Evolutionary conservation across 2,888 invertebrate species (phyloP).

Genomic region (Cerastis leucographa): DNA sequence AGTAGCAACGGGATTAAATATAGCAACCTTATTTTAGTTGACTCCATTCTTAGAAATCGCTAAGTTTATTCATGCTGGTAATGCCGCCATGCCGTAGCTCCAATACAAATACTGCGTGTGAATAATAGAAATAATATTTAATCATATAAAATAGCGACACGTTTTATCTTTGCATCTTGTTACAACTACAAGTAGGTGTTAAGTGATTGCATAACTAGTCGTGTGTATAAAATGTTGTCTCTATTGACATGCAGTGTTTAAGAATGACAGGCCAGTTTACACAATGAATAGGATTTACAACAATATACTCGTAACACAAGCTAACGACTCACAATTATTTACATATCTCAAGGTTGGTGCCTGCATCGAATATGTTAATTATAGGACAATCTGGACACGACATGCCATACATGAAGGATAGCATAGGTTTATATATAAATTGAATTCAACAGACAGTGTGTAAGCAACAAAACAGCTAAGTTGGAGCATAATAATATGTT

Average conservation of each 20-base stretch:
- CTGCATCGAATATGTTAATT: slow-evolving; percentile 32
- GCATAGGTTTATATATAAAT: slow-evolving; percentile 1
- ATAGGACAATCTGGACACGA: slow-evolving; percentile 29
- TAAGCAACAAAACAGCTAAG: slow-evolving; percentile 2
- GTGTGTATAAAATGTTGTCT: slow-evolving; percentile 50
- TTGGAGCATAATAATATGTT: slow-evolving; percentile 11
- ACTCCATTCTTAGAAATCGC: slow-evolving; percentile 49
- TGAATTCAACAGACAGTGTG: background rate
- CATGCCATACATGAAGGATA: slow-evolving; percentile 21
- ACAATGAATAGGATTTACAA: slow-evolving; percentile 29
- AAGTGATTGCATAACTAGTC: slow-evolving; percentile 53
- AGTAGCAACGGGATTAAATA: slow-evolving; percentile 53
- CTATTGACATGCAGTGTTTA: slow-evolving; percentile 48
- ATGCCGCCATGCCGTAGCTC: slow-evolving; percentile 8
- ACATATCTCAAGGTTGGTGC: slow-evolving; percentile 51
- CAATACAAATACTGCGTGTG: slow-evolving; percentile 14
- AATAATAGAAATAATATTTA: no score
- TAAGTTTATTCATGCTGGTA: slow-evolving; percentile 35
- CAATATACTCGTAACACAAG: slow-evolving; percentile 27
- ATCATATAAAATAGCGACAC: background rate
- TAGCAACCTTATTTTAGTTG: slow-evolving; percentile 53
- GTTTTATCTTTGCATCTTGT: slow-evolving; percentile 44
- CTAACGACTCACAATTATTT: slow-evolving; percentile 37
- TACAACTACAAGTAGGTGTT: slow-evolving; percentile 35
- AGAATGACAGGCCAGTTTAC: slow-evolving; percentile 40